Evolutionary conservation across 2,888 invertebrate species (phyloP), one percentile per base, ranked within the genome.

Genomic region (Cataglyphis livida): DNA sequence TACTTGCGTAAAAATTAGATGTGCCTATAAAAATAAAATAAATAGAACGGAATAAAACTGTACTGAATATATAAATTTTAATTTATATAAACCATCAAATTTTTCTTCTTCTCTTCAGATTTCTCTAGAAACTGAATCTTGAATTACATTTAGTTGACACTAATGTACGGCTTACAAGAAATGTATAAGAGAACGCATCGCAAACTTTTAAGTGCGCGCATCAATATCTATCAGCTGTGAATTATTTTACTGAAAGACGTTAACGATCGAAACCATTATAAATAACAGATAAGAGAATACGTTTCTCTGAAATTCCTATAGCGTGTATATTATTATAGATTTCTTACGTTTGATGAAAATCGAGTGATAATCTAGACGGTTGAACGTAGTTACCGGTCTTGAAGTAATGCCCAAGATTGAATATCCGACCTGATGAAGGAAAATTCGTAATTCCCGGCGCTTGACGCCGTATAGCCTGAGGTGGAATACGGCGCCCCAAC

Each of bases 331-430:
- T 51, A 28, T 76, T 28, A n/a, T 4, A 65, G 18, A 1, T 28
- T 9, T 18, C 7, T 44, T 12, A 10, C 59, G 25, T 44, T 59
- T 32, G 35, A 71, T 70, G 44, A 48, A 59, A 70, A 32, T 32
- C 15, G 10, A 44, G n/a, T 32, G 44, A 44, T 70, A 59, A 70
- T 61, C 71, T 44, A 59, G 59, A 21, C 18, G 41, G 38, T n/a
- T 68, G 38, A 78, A 59, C 28, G 57, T 9, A 25, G 21, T 78
- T 71, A 78, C 18, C 44, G 38, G 44, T 76, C 59, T 62, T 41
- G 28, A 54, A 76, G 75, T 74, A 76, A 66, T 59, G 28, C 54
- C 44, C 44, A 48, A 82, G 57, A 82, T 82, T 66, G 75, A 57
- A 64, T 82, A 59, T 6, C 68, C n/a, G 18, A 62, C 21, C 54